Evolutionary conservation across 2,113 vertebrate species (phyloP).

Genomic region (Xiphorhynchus elegans): DNA sequence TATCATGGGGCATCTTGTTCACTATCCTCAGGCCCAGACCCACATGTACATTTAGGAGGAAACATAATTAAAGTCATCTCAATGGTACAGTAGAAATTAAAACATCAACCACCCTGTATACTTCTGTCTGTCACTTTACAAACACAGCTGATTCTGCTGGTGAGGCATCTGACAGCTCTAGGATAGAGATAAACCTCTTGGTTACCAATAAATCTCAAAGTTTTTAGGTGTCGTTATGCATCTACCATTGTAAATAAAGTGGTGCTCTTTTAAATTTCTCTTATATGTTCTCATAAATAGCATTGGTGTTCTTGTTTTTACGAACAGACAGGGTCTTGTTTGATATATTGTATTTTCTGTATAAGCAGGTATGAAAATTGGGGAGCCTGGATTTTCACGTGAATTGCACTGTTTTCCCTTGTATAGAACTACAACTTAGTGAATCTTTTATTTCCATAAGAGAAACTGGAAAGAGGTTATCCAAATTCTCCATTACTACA

Average conservation of each 20-base stretch:
- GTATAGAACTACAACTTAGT: background rate
- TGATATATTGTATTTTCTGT: background rate
- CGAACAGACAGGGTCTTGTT: background rate
- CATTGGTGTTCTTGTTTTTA: background rate
- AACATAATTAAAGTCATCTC: background rate
- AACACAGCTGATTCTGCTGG: background rate
- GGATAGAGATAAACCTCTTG: background rate
- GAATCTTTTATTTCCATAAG: constrained; percentile 26
- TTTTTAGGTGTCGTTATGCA: background rate
- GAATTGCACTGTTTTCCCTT: background rate
- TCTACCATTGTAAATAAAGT: background rate
- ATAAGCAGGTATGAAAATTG: constrained; percentile 3
- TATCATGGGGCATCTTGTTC: accelerated
- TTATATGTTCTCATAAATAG: constrained; percentile 13
- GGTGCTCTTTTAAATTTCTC: constrained; percentile 8
- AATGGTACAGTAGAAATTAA: background rate
- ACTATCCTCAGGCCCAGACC: background rate
- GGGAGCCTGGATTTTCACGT: constrained; percentile 31
- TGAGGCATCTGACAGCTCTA: background rate
- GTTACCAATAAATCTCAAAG: constrained; percentile 17
- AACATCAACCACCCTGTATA: background rate
- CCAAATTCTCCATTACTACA: constrained; percentile 41
- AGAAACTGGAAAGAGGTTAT: constrained; percentile 61
- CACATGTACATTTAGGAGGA: background rate
- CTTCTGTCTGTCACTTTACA: background rate